phyloP scores from a whole-genome alignment of 92 coral and sea anemone genomes.

The Zoanthus solanderi region DNA sequence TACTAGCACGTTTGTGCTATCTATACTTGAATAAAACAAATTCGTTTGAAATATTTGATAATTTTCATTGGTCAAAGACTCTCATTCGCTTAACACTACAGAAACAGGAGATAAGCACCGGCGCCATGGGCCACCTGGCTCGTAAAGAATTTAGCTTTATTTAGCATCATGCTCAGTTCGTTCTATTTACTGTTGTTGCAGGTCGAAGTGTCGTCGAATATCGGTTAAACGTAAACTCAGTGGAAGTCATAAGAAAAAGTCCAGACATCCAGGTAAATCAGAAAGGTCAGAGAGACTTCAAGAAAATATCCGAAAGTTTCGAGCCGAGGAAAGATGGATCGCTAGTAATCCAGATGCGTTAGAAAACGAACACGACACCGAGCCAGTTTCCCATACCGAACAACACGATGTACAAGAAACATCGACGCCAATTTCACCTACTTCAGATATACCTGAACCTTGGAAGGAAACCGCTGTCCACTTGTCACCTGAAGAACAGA shows the following conservation, averaged over 20 bases:
- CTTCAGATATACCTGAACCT: neutral
- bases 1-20: too few species aligned
- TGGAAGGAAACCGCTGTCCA: conserved; percentile 42
- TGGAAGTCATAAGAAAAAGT: conserved; percentile 38
- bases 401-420: conserved; percentile 12
- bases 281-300: conserved; percentile 78
- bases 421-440: conserved; percentile 25
- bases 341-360: conserved; percentile 68
- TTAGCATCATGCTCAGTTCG: neutral
- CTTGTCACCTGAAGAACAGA: conserved; percentile 58
- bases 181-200: neutral
- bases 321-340: conserved; percentile 81
- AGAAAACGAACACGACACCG: conserved; percentile 56
- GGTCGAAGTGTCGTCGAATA: conserved; percentile 60
- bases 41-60: too few species aligned
- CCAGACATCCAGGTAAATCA: conserved; percentile 58
- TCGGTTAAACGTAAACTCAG: conserved; percentile 73
- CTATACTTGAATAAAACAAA: too few species aligned
- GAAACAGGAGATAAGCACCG: too few species aligned
- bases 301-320: conserved; percentile 80
- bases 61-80: too few species aligned
- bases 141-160: too few species aligned
- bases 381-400: conserved; percentile 32
- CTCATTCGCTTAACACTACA: too few species aligned
- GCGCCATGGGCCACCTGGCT: too few species aligned